phyloP scores from a whole-genome alignment of 1,140 invertebrate genomes.

The Ctenoplectra terminalis region DNA sequence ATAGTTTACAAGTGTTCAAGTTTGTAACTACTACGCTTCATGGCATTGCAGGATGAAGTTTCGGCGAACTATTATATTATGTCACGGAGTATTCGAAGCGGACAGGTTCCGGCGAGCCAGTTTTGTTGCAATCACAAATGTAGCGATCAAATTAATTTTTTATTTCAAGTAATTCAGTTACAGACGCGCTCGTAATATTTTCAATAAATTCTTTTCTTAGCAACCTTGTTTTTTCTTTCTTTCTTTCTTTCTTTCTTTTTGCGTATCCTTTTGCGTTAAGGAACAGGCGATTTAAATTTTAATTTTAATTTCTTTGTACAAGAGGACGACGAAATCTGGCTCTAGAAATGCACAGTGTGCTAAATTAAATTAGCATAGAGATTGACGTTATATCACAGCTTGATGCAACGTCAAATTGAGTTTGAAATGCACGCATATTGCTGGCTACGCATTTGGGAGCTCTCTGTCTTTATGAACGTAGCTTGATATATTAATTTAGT shows the following conservation, averaged over 20 bases:
- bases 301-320: not conserved
- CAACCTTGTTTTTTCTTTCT: too few species aligned
- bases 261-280: not conserved
- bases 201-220: not conserved
- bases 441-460: not conserved
- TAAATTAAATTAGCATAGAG: slow-evolving; percentile 9
- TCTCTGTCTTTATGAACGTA: not conserved
- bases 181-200: not conserved
- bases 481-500: not conserved
- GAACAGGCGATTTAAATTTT: not conserved
- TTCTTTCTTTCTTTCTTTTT: too few species aligned
- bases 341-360: not conserved
- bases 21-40: too few species aligned
- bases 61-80: not conserved
- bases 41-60: not conserved
- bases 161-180: not conserved
- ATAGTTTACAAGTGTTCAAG: too few species aligned
- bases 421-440: not conserved
- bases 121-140: not conserved
- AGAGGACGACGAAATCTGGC: not conserved
- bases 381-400: not conserved
- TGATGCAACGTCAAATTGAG: not conserved
- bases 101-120: not conserved
- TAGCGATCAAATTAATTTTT: not conserved
- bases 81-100: not conserved